Evolutionary conservation across 1,140 invertebrate genomes (phyloP), one percentile per base, ranked within the genome.

Genomic region (Sesamia nonagrioides): DNA sequence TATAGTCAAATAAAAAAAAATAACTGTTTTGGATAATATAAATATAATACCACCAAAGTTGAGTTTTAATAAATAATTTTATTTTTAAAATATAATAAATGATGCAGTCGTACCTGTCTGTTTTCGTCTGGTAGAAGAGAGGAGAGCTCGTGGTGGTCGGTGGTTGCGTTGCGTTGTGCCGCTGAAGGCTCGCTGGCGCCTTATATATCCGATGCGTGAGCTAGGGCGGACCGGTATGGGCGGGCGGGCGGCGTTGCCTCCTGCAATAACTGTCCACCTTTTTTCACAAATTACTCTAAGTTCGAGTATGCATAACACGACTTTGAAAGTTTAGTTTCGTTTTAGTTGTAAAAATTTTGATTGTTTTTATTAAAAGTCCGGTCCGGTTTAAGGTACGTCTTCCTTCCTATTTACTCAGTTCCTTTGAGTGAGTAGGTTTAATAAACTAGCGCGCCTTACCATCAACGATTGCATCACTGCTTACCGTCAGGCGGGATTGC

Each of bases 121-220:
- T n/a, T n/a, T n/a, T 63, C 33, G 17, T 7, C 35, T 63, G 17
- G n/a, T 11, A 4, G 35, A 35, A 17, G 33, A 18, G 60, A 63
- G 37, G 15, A n/a, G 37, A 63, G 60, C 35, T 63, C 60, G 60
- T 63, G 35, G 60, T 63, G 33, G 58, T 40, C 60, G 33, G 35
- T 63, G 60, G 60, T 63, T 63, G 60, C 42, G 60, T 63, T 63
- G 60, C 60, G 60, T 63, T 63, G 37, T 63, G 60, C 60, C 60
- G 60, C 60, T 42, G 37, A 63, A 63, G 60, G 35, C 60, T 63
- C 17, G 15, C 33, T 9, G 15, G 1, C 60, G n/a, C 13, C 37
- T 63, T 63, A 63, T 63, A 63, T 63, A 63, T 37, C 60, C 60
- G 17, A 7, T 63, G 33, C 37, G 60, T 63, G 58, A 40, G 35